These are phyloP conservation scores for Melanotaenia pygmaea DNA, from an alignment of 2,797 vertebrate species.

Conservation along the genomic window DNA sequence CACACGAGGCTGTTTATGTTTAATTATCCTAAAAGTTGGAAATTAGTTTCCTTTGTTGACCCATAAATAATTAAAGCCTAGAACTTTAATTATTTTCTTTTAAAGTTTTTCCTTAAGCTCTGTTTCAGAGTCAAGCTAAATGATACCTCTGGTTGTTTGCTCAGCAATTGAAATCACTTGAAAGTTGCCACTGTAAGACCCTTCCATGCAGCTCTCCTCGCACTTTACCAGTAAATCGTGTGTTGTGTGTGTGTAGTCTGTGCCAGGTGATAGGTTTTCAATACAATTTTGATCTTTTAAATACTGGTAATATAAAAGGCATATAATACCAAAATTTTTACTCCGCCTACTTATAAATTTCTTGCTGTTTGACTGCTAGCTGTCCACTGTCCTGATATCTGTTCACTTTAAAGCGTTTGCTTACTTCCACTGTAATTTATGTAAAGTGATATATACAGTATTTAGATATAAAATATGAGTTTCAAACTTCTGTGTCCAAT, in stretches of 20 bases:
- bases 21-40: not conserved
- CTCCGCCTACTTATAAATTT: conserved; percentile 40
- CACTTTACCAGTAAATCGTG: conserved; percentile 80
- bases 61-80: conserved; percentile 4
- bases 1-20: not conserved
- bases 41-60: not conserved
- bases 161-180: conserved; percentile 21
- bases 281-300: conserved; percentile 44
- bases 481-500: conserved; percentile 38
- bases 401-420: conserved; percentile 47
- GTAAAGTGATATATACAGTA: conserved; percentile 12
- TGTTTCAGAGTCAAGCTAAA: conserved; percentile 61
- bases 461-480: conserved; percentile 13
- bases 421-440: conserved; percentile 18
- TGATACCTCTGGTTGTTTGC: conserved; percentile 65
- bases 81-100: not conserved
- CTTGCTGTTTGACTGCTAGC: conserved; percentile 45
- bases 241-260: conserved; percentile 70
- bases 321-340: conserved; percentile 41
- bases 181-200: conserved; percentile 55
- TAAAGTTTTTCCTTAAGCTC: conserved; percentile 36
- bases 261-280: conserved; percentile 75
- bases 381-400: conserved; percentile 47
- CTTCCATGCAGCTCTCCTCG: conserved; percentile 66
- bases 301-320: conserved; percentile 45